Percentiles rank a stretch among this genome's conserved stretches.
Evolutionary conservation across 1,140 invertebrate genomes (phyloP).

Genomic region (Leptoteleia sp.): DNA sequence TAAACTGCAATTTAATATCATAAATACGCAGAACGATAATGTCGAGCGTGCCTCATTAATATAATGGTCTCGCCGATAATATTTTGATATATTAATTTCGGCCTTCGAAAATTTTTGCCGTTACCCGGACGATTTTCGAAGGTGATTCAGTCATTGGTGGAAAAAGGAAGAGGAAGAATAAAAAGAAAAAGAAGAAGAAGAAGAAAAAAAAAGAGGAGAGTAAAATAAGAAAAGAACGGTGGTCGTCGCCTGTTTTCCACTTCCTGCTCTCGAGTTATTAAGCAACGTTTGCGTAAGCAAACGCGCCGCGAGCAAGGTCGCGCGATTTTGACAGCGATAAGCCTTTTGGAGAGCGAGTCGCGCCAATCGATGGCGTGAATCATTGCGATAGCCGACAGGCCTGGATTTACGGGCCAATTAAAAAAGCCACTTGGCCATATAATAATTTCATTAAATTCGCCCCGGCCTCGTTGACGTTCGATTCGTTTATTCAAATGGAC

Average conservation of each 20-base stretch:
- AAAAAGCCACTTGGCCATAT: too few relatives aligned
- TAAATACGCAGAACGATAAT: slow-evolving; percentile 1
- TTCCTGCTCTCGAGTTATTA: slow-evolving; percentile 24
- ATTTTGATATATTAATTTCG: slow-evolving; percentile 25
- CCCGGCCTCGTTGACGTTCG: slow-evolving; percentile 4
- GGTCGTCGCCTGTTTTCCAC: not conserved
- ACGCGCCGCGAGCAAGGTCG: slow-evolving; percentile 14
- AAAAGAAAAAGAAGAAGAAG: too few relatives aligned
- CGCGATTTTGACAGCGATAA: slow-evolving; percentile 30
- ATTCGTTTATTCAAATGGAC: not conserved
- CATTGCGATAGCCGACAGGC: not conserved
- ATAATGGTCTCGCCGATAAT: slow-evolving; percentile 15
- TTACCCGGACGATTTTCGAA: slow-evolving; percentile 7
- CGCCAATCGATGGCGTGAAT: slow-evolving; percentile 3
- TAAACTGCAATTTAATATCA: slow-evolving; percentile 3
- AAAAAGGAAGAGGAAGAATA: not conserved
- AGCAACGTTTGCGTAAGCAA: slow-evolving; percentile 33
- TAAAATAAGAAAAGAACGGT: too few relatives aligned
- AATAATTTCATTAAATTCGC: slow-evolving; percentile 3
- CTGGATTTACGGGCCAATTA: slow-evolving; percentile 5
- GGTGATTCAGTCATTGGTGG: slow-evolving; percentile 1
- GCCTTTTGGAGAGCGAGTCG: slow-evolving; percentile 6
- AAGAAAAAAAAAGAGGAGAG: too few relatives aligned
- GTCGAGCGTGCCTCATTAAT: slow-evolving; percentile 5
- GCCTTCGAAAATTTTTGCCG: slow-evolving; percentile 11